phyloP scores from a whole-genome alignment of 2,888 invertebrate genomes.

The Capitulum mitella region DNA sequence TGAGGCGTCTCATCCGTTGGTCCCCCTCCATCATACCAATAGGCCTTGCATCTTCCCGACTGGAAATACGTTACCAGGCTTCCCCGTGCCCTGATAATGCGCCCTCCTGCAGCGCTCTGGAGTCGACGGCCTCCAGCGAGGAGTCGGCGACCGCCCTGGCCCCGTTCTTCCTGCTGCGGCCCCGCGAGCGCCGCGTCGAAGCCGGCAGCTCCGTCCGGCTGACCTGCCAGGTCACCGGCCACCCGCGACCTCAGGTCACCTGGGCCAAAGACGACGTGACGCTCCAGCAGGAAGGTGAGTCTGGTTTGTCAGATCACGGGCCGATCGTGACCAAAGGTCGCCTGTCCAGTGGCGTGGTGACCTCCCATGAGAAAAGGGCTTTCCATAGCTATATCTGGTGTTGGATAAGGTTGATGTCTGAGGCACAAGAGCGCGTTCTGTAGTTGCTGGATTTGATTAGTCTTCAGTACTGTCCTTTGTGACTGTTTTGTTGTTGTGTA shows the following conservation, averaged over 20 bases:
- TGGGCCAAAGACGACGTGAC: constrained; percentile 75
- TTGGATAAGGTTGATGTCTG: no score
- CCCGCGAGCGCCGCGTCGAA: constrained; percentile 74
- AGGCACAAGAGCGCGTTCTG: no score
- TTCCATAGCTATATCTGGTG: no score
- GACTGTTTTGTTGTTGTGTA: no score
- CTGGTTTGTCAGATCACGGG: no score
- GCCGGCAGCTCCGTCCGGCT: constrained; percentile 73
- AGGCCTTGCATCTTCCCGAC: background rate
- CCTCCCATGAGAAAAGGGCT: no score
- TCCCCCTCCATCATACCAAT: background rate
- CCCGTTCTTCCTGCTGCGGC: constrained; percentile 77
- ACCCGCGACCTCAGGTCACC: constrained; percentile 63
- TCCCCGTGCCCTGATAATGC: background rate
- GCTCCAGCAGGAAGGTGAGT: constrained; percentile 54
- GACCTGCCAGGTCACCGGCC: constrained; percentile 74
- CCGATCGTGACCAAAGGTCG: no score
- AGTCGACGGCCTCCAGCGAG: background rate
- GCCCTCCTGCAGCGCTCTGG: background rate
- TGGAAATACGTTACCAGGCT: background rate
- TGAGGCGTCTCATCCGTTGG: no score
- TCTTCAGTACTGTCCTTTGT: no score
- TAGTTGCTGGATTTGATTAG: no score
- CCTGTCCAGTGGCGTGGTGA: no score
- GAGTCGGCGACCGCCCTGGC: constrained; percentile 50